Evolutionary conservation across 2,797 vertebrate genomes (phyloP).

Genomic region (Siniperca scherzeri): DNA sequence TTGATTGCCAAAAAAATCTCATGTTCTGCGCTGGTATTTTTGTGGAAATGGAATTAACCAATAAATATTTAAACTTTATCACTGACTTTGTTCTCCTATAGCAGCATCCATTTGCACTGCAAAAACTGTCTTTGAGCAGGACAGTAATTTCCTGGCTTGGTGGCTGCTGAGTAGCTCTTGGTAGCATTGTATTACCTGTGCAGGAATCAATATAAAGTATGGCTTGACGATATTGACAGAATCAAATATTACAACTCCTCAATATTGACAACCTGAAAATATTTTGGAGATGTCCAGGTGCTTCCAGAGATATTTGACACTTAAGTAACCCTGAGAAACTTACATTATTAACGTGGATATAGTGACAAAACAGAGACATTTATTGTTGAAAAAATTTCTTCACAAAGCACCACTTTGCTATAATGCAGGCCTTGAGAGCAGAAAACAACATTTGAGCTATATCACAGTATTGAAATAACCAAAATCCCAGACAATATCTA

Average conservation of each 20-base stretch:
- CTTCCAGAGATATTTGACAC: background rate
- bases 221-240: background rate
- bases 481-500: background rate
- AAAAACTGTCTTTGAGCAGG: constrained; percentile 31
- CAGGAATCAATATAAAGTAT: constrained; percentile 14
- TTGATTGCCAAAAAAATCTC: background rate
- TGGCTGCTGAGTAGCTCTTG: constrained; percentile 8
- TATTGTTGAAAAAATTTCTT: background rate
- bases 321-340: background rate
- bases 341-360: background rate
- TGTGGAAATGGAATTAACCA: constrained; percentile 25
- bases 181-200: constrained; percentile 26
- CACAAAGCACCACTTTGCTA: background rate
- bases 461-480: constrained; percentile 14
- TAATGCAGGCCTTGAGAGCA: background rate
- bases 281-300: background rate
- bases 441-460: constrained; percentile 18
- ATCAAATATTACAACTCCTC: background rate
- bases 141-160: constrained; percentile 16
- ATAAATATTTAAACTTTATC: constrained; percentile 41
- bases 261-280: constrained; percentile 2
- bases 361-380: background rate
- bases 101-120: constrained; percentile 11
- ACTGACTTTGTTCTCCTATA: constrained; percentile 5
- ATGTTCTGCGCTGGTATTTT: constrained; percentile 8